phyloP scores from a whole-genome alignment of 2,888 invertebrate genomes.

The Antitype chi region DNA sequence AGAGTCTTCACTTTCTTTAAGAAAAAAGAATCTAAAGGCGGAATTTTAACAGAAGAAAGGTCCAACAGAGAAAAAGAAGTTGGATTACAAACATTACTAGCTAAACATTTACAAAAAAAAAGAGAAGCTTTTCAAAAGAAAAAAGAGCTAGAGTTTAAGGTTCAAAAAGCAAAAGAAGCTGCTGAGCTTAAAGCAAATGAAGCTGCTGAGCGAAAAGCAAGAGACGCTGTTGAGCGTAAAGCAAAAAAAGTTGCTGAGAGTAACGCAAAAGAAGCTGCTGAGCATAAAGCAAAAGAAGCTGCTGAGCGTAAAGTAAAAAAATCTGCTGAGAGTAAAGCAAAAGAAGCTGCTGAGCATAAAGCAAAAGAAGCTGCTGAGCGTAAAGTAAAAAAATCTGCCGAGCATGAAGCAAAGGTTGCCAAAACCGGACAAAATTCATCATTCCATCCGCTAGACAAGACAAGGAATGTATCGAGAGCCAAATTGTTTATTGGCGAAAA shows the following conservation, averaged over 20 bases:
- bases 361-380: neutral
- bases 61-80: neutral
- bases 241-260: too few species aligned
- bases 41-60: neutral
- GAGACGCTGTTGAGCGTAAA: too few species aligned
- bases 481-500: constrained; percentile 71
- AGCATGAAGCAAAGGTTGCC: neutral
- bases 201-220: too few species aligned
- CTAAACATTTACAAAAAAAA: constrained; percentile 9
- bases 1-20: neutral
- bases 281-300: neutral
- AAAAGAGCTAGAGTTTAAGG: neutral
- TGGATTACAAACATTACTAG: constrained; percentile 20
- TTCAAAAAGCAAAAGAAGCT: neutral
- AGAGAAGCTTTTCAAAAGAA: constrained; percentile 6
- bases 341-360: neutral
- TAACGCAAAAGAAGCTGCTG: too few species aligned
- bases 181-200: neutral
- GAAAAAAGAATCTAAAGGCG: neutral
- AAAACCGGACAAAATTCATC: constrained; percentile 27
- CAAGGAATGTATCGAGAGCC: neutral
- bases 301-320: too few species aligned
- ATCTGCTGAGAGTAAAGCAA: too few species aligned
- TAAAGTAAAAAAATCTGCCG: too few species aligned
- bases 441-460: constrained; percentile 13